phyloP scores from a whole-genome alignment of 2,113 vertebrate genomes.

The Ailurus styani region DNA sequence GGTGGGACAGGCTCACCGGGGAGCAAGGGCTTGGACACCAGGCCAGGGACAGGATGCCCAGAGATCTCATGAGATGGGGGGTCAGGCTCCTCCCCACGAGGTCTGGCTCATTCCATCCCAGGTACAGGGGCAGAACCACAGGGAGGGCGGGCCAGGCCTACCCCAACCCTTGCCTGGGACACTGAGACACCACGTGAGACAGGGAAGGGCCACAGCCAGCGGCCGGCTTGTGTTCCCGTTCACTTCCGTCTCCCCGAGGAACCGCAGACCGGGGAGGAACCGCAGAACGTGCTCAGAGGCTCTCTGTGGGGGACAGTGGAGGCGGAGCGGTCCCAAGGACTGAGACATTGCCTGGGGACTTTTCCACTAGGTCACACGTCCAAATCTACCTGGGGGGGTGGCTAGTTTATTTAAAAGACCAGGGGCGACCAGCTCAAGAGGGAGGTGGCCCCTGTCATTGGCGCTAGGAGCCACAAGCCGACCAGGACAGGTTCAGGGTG shows the following conservation, averaged over 20 bases:
- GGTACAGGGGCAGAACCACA: neutral
- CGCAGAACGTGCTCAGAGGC: neutral
- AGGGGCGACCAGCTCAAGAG: neutral
- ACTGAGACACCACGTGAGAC: neutral
- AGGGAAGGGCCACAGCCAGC: neutral
- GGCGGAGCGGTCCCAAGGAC: neutral
- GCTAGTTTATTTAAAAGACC: neutral
- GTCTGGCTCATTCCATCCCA: neutral
- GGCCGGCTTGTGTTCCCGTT: neutral
- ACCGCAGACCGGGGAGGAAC: neutral
- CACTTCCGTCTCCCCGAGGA: neutral
- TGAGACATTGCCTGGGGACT: neutral
- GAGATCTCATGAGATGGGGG: neutral
- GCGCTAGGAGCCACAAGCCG: neutral
- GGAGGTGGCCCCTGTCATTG: accelerated
- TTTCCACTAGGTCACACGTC: neutral
- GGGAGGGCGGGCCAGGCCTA: neutral
- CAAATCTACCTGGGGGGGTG: accelerated
- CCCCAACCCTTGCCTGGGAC: neutral
- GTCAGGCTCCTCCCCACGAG: neutral
- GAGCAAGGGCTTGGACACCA: neutral
- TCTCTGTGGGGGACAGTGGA: accelerated
- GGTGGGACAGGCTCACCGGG: neutral
- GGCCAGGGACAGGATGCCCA: neutral
- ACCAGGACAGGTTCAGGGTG: neutral